Conservation (phyloP, 2,113 vertebrate genomes). For the Anthoscopus minutus region DNA sequence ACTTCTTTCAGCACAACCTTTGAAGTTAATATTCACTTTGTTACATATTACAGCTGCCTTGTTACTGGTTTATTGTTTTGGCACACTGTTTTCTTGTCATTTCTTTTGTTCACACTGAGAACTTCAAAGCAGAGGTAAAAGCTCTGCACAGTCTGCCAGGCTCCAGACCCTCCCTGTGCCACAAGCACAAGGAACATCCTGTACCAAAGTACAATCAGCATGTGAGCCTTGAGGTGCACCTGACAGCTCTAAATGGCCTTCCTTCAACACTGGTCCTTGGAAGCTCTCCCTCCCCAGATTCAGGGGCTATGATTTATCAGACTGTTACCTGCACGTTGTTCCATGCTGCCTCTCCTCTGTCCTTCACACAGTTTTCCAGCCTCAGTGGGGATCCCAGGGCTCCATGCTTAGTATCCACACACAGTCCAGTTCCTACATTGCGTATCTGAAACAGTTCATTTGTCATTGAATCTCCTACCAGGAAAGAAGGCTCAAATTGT, state of each 20-base stretch:
- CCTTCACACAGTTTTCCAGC: slow-evolving; percentile 85
- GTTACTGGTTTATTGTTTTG: slow-evolving; percentile 43
- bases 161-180: not conserved
- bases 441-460: slow-evolving; percentile 74
- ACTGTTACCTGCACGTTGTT: slow-evolving; percentile 85
- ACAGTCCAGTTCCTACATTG: slow-evolving; percentile 80
- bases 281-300: not conserved
- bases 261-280: not conserved
- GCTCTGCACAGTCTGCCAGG: not conserved
- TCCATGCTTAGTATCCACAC: slow-evolving; percentile 88
- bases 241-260: not conserved
- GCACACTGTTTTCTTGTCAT: slow-evolving; percentile 26
- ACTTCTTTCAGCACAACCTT: slow-evolving; percentile 49
- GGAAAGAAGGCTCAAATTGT: not conserved
- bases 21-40: slow-evolving; percentile 61
- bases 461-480: not conserved
- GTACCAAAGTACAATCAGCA: not conserved
- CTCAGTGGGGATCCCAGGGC: slow-evolving; percentile 83
- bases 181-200: not conserved
- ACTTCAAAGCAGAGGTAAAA: slow-evolving; percentile 25
- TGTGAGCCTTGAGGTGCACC: not conserved
- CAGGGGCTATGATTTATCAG: not conserved
- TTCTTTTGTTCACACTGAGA: not conserved
- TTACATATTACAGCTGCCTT: slow-evolving; percentile 47
- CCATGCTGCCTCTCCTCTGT: slow-evolving; percentile 82